Evolutionary conservation across 1,140 invertebrate genomes (phyloP).

Genomic region (Ruditapes philippinarum): DNA sequence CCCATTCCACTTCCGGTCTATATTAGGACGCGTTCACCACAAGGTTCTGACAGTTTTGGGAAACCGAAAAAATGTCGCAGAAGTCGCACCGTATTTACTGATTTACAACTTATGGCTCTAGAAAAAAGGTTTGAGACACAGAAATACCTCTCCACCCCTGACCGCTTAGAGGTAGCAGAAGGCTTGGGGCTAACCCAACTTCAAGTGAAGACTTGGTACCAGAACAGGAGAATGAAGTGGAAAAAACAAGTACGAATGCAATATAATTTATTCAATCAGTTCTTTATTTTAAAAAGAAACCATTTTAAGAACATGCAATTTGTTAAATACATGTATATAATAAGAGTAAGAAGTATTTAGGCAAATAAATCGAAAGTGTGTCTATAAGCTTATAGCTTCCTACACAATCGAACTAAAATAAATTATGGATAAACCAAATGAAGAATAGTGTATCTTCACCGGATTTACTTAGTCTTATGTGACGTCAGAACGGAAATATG

Average conservation of each 20-base stretch:
- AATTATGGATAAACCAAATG: too few relatives aligned
- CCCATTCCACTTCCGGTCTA: slow-evolving; percentile 85
- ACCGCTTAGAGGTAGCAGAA: slow-evolving; percentile 97
- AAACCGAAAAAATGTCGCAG: slow-evolving; percentile 83
- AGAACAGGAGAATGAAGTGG: slow-evolving; percentile 87
- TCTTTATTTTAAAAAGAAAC: too few relatives aligned
- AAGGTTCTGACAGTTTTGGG: slow-evolving; percentile 70
- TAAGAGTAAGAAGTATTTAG: too few relatives aligned
- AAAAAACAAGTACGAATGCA: slow-evolving; percentile 84
- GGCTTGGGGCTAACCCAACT: slow-evolving; percentile 98
- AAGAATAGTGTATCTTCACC: too few relatives aligned
- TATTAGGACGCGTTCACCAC: slow-evolving; percentile 81
- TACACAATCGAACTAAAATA: too few relatives aligned
- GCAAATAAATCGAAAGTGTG: too few relatives aligned
- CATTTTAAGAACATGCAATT: too few relatives aligned
- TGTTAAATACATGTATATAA: too few relatives aligned
- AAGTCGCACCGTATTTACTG: slow-evolving; percentile 85
- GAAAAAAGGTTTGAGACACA: slow-evolving; percentile 98
- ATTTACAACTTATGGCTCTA: slow-evolving; percentile 85
- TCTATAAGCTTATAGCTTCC: too few relatives aligned
- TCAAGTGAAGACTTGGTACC: slow-evolving; percentile 91
- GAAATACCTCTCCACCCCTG: slow-evolving; percentile 98
- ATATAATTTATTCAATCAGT: too few relatives aligned
- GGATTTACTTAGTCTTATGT: too few relatives aligned
- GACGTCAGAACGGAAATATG: too few relatives aligned